Percentiles rank a stretch among this genome's conserved stretches.
phyloP scores from a whole-genome alignment of 2,113 vertebrate genomes.

The Synchiropus splendidus region DNA sequence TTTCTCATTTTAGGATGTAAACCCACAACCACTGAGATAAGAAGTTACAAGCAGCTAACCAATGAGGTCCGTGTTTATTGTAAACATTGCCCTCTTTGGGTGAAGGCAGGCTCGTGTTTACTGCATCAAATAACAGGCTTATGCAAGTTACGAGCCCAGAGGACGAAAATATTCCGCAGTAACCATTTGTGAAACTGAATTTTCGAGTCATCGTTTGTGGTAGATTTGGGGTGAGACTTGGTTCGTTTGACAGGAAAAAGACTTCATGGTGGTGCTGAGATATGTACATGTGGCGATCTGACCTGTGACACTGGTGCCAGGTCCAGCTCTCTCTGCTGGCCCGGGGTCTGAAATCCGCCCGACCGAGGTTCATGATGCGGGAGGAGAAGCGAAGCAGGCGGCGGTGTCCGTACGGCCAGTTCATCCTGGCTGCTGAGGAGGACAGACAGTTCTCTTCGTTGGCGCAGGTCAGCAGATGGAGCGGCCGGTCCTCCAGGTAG shows the following conservation, averaged over 20 bases:
- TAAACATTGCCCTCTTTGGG: conserved; percentile 27
- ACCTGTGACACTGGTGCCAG: conserved; percentile 98
- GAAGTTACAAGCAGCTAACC: conserved; percentile 38
- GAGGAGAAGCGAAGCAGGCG: conserved; percentile 96
- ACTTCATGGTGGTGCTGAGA: too few relatives aligned
- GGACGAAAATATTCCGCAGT: neutral
- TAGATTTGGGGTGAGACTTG: too few relatives aligned
- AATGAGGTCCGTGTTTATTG: conserved; percentile 34
- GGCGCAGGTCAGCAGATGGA: conserved; percentile 86
- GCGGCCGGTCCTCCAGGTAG: conserved; percentile 88
- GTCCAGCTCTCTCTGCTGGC: conserved; percentile 83
- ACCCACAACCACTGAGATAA: conserved; percentile 55
- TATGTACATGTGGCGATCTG: too few relatives aligned
- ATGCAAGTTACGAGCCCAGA: conserved; percentile 29
- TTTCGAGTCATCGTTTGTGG: too few relatives aligned
- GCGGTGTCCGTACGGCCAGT: conserved; percentile 88
- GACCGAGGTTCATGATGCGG: conserved; percentile 87
- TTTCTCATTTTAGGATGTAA: conserved; percentile 28
- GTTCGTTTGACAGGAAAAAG: too few relatives aligned
- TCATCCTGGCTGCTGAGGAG: conserved; percentile 77
- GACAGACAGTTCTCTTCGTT: conserved; percentile 93
- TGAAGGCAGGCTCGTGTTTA: conserved; percentile 32
- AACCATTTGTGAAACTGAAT: neutral
- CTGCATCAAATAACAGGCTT: conserved; percentile 30
- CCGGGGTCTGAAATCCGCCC: conserved; percentile 83